phyloP scores from a whole-genome alignment of 2,888 invertebrate genomes.

The Aphodius sticticus region DNA sequence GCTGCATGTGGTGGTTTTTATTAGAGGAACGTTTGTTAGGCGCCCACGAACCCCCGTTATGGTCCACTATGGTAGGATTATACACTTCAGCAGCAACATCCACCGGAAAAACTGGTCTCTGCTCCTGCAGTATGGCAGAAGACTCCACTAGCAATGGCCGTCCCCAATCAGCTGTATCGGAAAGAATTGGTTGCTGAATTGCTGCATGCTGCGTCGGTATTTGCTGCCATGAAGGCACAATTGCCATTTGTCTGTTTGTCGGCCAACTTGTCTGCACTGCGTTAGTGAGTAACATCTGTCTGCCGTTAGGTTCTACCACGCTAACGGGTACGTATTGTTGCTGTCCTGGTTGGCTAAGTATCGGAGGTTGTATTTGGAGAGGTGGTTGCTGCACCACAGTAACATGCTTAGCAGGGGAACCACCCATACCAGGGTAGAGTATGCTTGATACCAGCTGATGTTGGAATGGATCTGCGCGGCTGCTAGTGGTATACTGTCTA shows the following conservation, averaged over 20 bases:
- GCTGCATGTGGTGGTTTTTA: slow-evolving; percentile 69
- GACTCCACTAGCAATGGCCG: slow-evolving; percentile 81
- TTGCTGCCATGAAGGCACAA: slow-evolving; percentile 87
- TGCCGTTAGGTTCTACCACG: slow-evolving; percentile 86
- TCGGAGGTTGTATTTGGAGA: slow-evolving; percentile 80
- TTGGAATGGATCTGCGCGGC: slow-evolving; percentile 84
- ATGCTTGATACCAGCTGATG: slow-evolving; percentile 94
- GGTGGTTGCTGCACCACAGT: slow-evolving; percentile 73
- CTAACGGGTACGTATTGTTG: slow-evolving; percentile 95
- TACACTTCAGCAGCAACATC: slow-evolving; percentile 66
- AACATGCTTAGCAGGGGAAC: slow-evolving; percentile 74
- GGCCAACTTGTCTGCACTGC: slow-evolving; percentile 78
- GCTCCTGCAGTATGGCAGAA: slow-evolving; percentile 74
- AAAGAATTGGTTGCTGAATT: slow-evolving; percentile 68
- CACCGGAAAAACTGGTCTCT: slow-evolving; percentile 70
- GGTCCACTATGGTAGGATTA: slow-evolving; percentile 65
- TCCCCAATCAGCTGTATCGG: slow-evolving; percentile 73
- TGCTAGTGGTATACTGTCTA: slow-evolving; percentile 70
- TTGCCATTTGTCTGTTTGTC: slow-evolving; percentile 78
- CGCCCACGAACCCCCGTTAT: slow-evolving; percentile 59
- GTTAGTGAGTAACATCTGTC: slow-evolving; percentile 80
- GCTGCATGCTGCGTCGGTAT: slow-evolving; percentile 70
- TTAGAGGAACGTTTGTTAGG: slow-evolving; percentile 63
- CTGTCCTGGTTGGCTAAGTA: slow-evolving; percentile 83
- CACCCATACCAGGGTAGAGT: slow-evolving; percentile 79